Evolutionary conservation across 2,797 vertebrate species (phyloP).

Genomic region (Acanthis flammea): DNA sequence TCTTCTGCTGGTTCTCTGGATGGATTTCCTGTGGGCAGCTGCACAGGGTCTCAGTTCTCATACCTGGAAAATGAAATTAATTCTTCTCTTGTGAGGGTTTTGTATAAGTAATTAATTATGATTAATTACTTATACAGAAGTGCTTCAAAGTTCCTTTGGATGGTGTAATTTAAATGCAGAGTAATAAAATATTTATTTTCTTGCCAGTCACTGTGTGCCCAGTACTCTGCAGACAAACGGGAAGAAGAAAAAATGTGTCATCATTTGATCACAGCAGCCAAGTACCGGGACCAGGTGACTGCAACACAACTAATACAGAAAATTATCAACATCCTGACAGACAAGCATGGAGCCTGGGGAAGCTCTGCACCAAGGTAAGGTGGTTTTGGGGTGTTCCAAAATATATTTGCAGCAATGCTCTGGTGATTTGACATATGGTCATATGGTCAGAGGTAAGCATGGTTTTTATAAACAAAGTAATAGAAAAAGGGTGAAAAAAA

Average conservation of each 20-base stretch:
- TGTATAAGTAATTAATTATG: neutral
- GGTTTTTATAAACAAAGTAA: neutral
- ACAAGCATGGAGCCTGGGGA: conserved; percentile 97
- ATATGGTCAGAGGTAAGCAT: neutral
- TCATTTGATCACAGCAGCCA: conserved; percentile 94
- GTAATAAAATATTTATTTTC: neutral
- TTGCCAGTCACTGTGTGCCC: conserved; percentile 88
- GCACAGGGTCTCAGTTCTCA: neutral
- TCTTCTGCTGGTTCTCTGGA: neutral
- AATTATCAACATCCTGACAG: conserved; percentile 94
- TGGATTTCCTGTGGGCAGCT: neutral
- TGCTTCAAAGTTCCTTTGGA: neutral
- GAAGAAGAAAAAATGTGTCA: conserved; percentile 99
- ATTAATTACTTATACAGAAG: neutral
- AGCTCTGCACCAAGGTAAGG: conserved; percentile 86
- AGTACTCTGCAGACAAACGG: conserved; percentile 93
- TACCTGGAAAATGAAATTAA: neutral
- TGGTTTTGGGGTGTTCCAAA: neutral
- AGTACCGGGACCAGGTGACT: conserved; percentile 94
- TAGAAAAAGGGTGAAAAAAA: neutral
- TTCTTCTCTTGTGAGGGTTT: neutral
- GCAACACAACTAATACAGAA: conserved; percentile 95
- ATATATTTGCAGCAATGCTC: neutral
- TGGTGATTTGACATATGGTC: neutral
- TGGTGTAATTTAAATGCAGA: neutral